Base-by-base conservation (phyloP, 1,140 invertebrate species). In the Megathymus violae region DNA sequence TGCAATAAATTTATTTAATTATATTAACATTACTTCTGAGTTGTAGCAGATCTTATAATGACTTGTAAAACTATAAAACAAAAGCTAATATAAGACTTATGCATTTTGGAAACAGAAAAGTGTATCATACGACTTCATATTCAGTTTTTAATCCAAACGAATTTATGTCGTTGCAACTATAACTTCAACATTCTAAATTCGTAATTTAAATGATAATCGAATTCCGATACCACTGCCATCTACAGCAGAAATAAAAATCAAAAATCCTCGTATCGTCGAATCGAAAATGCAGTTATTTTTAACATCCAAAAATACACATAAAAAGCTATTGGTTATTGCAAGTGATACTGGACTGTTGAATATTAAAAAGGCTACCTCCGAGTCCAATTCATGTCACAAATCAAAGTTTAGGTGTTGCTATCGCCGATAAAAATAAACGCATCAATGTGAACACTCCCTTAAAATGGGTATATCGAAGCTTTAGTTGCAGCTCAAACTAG, bases 361-460 rank as follows among this genome's bases (percentile, higher is more conserved):
- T 56, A 56, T 56, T 56, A 56, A 56, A 56, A 22, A 56, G 52
- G 14, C 40, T 56, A 44, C 52, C 43, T 56, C 19, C 44, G 52
- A n/a, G 38, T 56, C 13, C 52, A 56, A 56, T 46, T 59, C 54
- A 59, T 27, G 36, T 27, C 34, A 59, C 41, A 59, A 59, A 59
- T 59, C 54, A 59, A 59, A 59, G 41, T 59, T 59, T 59, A 59
- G 54, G 54, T 46, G 41, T 46, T 34, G 25, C 31, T 46, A 58
- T 58, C 27, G 27, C 15, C 54, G n/a, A 59, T 59, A 58, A 58
- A 58, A 58, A 58, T 58, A 58, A 58, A 16, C 41, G 41, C 14
- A 47, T 46, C 17, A 59, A 34, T 47, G 27, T 59, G 56, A 59
- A 36, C 48, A 22, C 48, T 51, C 48, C 41, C 56, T 47, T 59